A percentile compares a stretch with the other conserved stretches of the same genome.
Evolutionary conservation across 2,113 vertebrate genomes (phyloP).

Genomic region (Mirounga angustirostris): DNA sequence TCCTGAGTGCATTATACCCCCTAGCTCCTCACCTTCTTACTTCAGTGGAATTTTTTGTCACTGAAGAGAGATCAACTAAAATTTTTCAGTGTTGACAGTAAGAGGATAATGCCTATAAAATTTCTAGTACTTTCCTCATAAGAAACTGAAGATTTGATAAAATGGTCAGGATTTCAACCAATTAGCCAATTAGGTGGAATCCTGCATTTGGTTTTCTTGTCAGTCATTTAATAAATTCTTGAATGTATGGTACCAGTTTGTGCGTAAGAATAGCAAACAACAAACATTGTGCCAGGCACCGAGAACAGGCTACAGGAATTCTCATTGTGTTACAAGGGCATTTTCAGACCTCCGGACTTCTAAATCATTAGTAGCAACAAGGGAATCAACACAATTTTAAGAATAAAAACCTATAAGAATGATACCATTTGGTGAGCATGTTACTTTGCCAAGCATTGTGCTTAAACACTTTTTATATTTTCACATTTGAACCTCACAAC

Average conservation of each 20-base stretch:
- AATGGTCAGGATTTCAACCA: neutral
- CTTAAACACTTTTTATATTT: neutral
- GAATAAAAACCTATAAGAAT: neutral
- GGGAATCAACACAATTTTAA: neutral
- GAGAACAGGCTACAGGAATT: neutral
- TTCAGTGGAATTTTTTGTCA: neutral
- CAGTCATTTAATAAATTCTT: neutral
- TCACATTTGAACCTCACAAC: neutral
- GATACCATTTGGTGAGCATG: neutral
- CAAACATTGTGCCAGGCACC: no score
- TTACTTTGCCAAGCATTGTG: neutral
- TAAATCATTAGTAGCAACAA: neutral
- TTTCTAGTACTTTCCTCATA: neutral
- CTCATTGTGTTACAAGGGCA: neutral
- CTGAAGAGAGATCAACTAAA: neutral
- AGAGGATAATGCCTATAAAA: neutral
- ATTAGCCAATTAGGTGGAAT: neutral
- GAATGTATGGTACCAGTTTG: neutral
- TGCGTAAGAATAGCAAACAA: neutral
- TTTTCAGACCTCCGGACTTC: neutral
- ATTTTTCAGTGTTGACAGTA: neutral
- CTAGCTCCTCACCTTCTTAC: neutral
- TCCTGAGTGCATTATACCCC: neutral
- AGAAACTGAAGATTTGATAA: neutral
- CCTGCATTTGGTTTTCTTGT: neutral